Conservation (phyloP, 2,888 invertebrate genomes). For the Cactoblastis cactorum region DNA sequence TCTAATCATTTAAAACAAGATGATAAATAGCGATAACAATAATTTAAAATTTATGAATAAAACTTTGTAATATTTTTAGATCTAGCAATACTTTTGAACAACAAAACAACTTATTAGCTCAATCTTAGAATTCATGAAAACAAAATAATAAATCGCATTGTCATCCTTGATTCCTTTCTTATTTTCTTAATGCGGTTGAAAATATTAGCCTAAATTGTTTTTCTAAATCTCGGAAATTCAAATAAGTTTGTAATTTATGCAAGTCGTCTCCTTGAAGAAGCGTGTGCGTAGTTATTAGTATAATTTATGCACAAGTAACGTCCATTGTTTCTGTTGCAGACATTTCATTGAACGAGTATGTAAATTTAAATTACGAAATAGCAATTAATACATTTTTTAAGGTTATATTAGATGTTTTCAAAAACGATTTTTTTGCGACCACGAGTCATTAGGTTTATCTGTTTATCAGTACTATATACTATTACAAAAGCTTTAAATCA, state of each 20-base stretch:
- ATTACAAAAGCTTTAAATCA: too few relatives aligned
- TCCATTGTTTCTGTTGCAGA: background rate
- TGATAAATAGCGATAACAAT: too few relatives aligned
- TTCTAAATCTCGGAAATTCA: background rate
- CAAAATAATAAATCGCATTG: background rate
- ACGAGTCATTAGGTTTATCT: too few relatives aligned
- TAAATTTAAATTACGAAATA: background rate
- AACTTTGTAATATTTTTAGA: too few relatives aligned
- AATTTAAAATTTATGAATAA: too few relatives aligned
- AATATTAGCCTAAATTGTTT: background rate
- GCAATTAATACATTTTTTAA: background rate
- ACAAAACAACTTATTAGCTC: background rate
- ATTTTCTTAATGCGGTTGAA: background rate
- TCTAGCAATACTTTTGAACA: too few relatives aligned
- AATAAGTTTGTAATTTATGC: constrained; percentile 8
- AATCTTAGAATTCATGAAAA: background rate
- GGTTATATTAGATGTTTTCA: too few relatives aligned
- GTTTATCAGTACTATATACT: too few relatives aligned
- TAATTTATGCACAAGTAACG: constrained; percentile 1
- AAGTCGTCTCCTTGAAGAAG: constrained; percentile 3
- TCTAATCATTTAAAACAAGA: too few relatives aligned
- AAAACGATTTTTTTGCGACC: too few relatives aligned
- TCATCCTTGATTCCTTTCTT: background rate
- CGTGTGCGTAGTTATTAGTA: background rate
- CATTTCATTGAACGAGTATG: background rate